Evolutionary conservation across 2,797 vertebrate species (phyloP), one percentile per base, ranked within the genome.

Genomic region (Neostethus bicornis): DNA sequence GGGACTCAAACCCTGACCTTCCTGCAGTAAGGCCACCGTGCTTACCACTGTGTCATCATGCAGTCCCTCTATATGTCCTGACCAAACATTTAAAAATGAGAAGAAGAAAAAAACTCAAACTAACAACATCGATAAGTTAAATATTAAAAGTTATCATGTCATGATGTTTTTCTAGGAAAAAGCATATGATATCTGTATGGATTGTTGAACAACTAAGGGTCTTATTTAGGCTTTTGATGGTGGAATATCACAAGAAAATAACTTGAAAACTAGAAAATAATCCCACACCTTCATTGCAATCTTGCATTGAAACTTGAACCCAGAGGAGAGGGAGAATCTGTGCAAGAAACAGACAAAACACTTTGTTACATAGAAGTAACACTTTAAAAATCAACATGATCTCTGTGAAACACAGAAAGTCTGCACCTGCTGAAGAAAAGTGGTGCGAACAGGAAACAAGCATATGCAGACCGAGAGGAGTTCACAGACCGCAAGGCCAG

Each of bases 381-480:
- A 31, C 29, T 71, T n/a, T 4, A 12, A 31, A 10, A 11, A 31
- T 29, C 4, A 3, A 2, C 20, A 51, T n/a, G 61, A n/a, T 31
- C 41, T 21, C 20, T 20, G 17, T 34, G 12, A 13, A 29, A 31
- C 54, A 49, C 28, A 57, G 14, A 14, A 42, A 56, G 3, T 32
- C 39, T 77, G 70, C 94, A 99, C 53, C 86, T 92, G 90, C 94
- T 95, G 84, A 98, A 98, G 90, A 96, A 97, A 45, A 96, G 94
- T 0, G 94, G 94, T 4, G 92, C 84, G 24, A 98, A 94, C 66
- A 95, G 92, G 87, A 98, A 97, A 60, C 93, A 95, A 64, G 94
- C 95, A 21, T 96, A 98, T 31, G 95, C 96, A 0, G 96, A 98
- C 28, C 94, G 94, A 17, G 96, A 96, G 1, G 94, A 94, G 87